Base-by-base conservation (phyloP, 2,888 invertebrate species). In the Atherix ibis region DNA sequence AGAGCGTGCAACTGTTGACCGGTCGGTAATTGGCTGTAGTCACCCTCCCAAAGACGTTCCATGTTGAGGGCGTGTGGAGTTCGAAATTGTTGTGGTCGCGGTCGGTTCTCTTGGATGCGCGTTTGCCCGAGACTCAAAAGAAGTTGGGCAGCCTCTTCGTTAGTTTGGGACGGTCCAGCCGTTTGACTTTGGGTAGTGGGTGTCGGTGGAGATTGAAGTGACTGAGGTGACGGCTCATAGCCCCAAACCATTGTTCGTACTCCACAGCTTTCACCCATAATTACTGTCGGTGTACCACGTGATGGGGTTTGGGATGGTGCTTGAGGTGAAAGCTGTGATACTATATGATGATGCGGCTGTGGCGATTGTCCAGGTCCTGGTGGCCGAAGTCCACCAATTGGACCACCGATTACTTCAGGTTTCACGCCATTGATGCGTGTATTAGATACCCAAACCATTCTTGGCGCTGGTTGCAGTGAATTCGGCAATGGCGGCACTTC, bases 181-280 rank as follows among this genome's bases (percentile, higher is more conserved):
- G 54, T 54, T 42, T 56, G 57, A 18, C 58, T 53, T 28, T 57
- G 54, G 39, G 57, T 54, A 12, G 61, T 51, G 27, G 58, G 54
- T 18, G 59, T 50, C 39, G 64, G 50, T 48, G 49, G 70, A 27
- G 66, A 65, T 18, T 66, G 64, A 32, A 68, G 65, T 25, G 71
- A 53, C 22, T 64, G 68, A 25, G 72, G 71, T 32, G 71, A 68
- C 14, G 71, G 60, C 39, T 62, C 62, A 36, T 61, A 62, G 34
- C 73, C 71, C 73, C 73, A 73, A 40, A 73, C 71, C 73, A 73
- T 73, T 16, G 73, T 73, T 30, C 76, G 66, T 0, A 89, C 88
- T 27, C 88, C 84, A 35, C 88, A 89, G 25, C 85, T 84, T 59
- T 89, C 88, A 31, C 88, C 88, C 87, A 89, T 87, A 45, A 89